Conservation (phyloP, 2,888 invertebrate genomes). For the Phortica magna region DNA sequence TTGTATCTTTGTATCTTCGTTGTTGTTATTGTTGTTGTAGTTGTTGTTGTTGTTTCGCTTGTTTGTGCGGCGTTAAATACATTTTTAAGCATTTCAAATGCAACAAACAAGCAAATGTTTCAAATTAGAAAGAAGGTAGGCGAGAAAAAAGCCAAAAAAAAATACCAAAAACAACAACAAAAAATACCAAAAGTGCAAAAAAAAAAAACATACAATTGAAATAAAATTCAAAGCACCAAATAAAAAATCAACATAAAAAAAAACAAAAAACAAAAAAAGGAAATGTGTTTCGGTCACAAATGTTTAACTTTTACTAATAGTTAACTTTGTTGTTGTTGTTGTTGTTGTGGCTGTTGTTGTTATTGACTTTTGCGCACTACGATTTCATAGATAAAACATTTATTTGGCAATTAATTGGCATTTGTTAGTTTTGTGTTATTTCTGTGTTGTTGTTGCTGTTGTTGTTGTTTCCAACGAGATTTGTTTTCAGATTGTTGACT, state of each 20-base stretch:
- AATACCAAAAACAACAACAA: slow-evolving; percentile 19
- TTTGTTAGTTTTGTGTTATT: slow-evolving; percentile 69
- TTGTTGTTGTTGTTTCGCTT: slow-evolving; percentile 8
- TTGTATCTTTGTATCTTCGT: slow-evolving; percentile 12
- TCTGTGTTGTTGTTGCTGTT: slow-evolving; percentile 51
- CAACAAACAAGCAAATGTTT: slow-evolving; percentile 38
- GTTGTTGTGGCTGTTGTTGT: slow-evolving; percentile 26
- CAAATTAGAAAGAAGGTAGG: slow-evolving; percentile 44
- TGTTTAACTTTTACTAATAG: slow-evolving; percentile 75
- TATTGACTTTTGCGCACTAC: slow-evolving; percentile 47
- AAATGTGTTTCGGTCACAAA: slow-evolving; percentile 72
- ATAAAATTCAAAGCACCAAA: slow-evolving; percentile 47
- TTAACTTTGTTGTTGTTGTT: slow-evolving; percentile 35
- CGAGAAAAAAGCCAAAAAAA: slow-evolving; percentile 15
- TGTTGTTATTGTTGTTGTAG: slow-evolving; percentile 1
- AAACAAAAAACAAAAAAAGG: slow-evolving; percentile 51
- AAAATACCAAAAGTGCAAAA: slow-evolving; percentile 37
- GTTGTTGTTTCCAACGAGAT: slow-evolving; percentile 59
- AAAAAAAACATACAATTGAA: slow-evolving; percentile 32
- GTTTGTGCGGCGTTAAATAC: slow-evolving; percentile 26
- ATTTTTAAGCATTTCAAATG: slow-evolving; percentile 24
- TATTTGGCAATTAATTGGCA: slow-evolving; percentile 76
- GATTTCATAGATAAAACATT: slow-evolving; percentile 75
- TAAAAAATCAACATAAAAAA: slow-evolving; percentile 29
- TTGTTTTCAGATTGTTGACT: slow-evolving; percentile 64